These are phyloP conservation scores for Geococcyx californianus DNA, from an alignment of 2,113 vertebrate species.

Conservation along the genomic window DNA sequence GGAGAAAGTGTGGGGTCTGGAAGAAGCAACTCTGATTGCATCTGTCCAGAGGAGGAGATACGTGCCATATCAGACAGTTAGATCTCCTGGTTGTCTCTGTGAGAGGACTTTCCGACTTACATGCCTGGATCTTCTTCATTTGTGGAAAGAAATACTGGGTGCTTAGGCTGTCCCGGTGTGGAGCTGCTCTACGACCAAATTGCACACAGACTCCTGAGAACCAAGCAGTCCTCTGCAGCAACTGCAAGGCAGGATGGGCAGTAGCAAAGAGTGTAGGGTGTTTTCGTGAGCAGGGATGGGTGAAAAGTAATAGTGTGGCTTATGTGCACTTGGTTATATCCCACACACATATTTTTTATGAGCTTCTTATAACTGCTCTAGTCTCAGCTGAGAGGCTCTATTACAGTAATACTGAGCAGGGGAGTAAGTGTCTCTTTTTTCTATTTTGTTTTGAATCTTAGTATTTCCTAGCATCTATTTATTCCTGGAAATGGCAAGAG, in stretches of 20 bases:
- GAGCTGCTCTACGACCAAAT: background rate
- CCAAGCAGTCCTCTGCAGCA: background rate
- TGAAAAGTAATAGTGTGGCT: accelerated
- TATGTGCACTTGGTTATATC: background rate
- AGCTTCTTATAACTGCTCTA: background rate
- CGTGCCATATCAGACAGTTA: accelerated
- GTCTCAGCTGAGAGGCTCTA: background rate
- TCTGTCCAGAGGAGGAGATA: background rate
- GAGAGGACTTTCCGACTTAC: background rate
- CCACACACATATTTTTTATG: background rate
- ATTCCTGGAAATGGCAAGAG: background rate
- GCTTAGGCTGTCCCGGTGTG: background rate
- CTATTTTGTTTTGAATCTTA: background rate
- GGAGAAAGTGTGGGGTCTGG: background rate
- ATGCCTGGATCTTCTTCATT: background rate
- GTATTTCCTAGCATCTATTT: background rate
- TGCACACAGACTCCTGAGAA: background rate
- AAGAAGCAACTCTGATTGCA: background rate
- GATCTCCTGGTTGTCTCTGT: background rate
- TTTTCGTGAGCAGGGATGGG: background rate
- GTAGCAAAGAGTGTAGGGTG: background rate
- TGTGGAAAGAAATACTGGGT: background rate
- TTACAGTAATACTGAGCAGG: background rate
- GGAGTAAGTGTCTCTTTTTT: background rate
- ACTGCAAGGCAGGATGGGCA: background rate